Evolutionary conservation across 2,888 invertebrate species (phyloP), one percentile per base, ranked within the genome.

Genomic region (Lasius fuliginosus): DNA sequence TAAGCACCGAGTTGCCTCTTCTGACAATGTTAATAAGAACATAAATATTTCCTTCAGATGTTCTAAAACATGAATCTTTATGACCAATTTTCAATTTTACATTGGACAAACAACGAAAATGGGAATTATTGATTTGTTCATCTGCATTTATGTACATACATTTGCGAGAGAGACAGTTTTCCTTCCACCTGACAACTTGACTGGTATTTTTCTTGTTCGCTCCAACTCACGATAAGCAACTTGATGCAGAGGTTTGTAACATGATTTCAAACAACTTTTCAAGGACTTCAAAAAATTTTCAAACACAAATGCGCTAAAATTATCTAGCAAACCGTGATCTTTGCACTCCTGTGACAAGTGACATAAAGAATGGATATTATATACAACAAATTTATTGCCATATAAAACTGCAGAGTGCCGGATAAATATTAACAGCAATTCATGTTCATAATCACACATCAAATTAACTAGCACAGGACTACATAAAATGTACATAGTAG

Each of bases 401-500:
- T 40, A 65, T 11, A 65, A 23, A 65, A 36, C 5, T 36, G 36
- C 3, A 40, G 36, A 65, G 1, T 65, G 65, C 6, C n/a, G 65
- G n/a, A 65, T 65, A 23, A 65, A 65, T 36, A 23, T 40, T 65
- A 36, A 12, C 12, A 65, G 23, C 12, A 65, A 40, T 23, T 65
- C n/a, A 65, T 65, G 36, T 5, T 36, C 65, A 40, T 65, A 65
- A 23, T 36, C n/a, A 40, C 65, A 65, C 62, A 62, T 62, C 30
- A 3, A 18, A 18, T 65, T 65, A 0, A 40, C n/a, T 23, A 36
- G 36, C 5, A 65, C n/a, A 23, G 23, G 36, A 65, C 36, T 65
- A 65, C 65, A 65, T n/a, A 65, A 65, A 65, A 65, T 65, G n/a
- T 40, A 40, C 23, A 65, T n/a, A 40, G 65, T 36, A 65, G 23